Evolutionary conservation across 2,888 invertebrate species (phyloP), one percentile per base, ranked within the genome.

Genomic region (Crematogaster levior): DNA sequence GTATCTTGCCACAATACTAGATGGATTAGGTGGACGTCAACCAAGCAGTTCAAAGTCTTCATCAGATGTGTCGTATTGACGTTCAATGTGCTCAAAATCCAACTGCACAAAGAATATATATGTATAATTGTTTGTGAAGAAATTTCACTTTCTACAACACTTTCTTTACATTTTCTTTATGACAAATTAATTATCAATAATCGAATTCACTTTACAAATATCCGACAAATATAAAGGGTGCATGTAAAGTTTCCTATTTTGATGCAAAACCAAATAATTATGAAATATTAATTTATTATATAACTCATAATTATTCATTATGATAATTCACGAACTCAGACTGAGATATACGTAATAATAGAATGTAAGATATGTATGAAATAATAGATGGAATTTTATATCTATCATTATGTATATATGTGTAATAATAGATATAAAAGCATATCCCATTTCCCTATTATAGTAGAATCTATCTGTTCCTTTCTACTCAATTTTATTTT

Each of bases 41-140:
- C 96, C 97, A 93, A 98, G 96, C 91, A 98, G 96, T 95, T 98
- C 98, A 93, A 97, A 98, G 92, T 97, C 98, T 89, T 97, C 97
- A 91, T 98, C 98, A 3, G 97, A 97, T 91, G 97, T 97, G 91
- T 97, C 96, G 89, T 96, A 96, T 86, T 96, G 96, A 91, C 96
- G 95, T 85, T 96, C 96, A 63, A 96, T 94, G 84, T 96, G 95
- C 94, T 96, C 96, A 89, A 96, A 96, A 93, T 96, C 96, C 95
- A 95, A 96, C 94, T 94, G 85, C 58, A 91, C 93, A 88, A 88
- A 86, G 12, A 53, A 77, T 56, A n/a, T 40, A 75, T 27, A 51
- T 66, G 56, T 53, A 66, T 40, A 27, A 51, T 27, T n/a, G 24
- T 34, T n/a, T 72, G n/a, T 10, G 61, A 58, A 56, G 43, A 58